Base-by-base conservation (phyloP, 2,888 invertebrate genomes). In the Norana najaformis region DNA sequence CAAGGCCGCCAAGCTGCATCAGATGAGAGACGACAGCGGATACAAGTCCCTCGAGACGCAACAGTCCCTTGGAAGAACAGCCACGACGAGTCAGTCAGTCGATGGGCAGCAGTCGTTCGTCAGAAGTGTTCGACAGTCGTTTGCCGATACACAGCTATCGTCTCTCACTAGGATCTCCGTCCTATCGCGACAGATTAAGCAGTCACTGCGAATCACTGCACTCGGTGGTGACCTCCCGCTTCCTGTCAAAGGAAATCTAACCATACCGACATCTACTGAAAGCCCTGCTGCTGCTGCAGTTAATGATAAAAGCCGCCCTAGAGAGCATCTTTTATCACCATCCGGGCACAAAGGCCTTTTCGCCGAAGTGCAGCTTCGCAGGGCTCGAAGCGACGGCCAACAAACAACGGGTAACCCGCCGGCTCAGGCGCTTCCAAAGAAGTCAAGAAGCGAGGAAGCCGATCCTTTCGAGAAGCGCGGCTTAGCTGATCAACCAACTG, bases 1-100 rank as follows among this genome's bases (percentile, higher is more conserved):
- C 91, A 94, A 94, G 23, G 93, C 93, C 13, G 95, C 94, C 91
- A 93, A 94, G 91, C 93, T 95, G 89, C 94, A 95, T 89, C 95
- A 95, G 89, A 92, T 92, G 92, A 83, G 91, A 82, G 91, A 92
- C 38, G 92, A 92, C 89, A 92, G 92, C 83, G 92, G 92, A n/a
- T 92, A 96, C 93, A 95, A 95, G 92, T 95, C 95, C 23, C 92
- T 96, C 91, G 95, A 95, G 92, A 95, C 93, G 1, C 94, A 93
- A 89, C 91, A 91, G 82, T 91, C 91, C 11, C 47, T 90, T 3
- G 82, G 53, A 13, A 13, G 47, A 37, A 39, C 85, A 1, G 34
- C 23, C 5, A 16, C 69, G 30, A n/a, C n/a, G 69, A n/a, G 69
- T 69, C 69, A 69, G 69, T 69, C 53, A 30, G n/a, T 69, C n/a